Percentiles rank a stretch among this genome's conserved stretches.
phyloP scores from a whole-genome alignment of 1,140 invertebrate species.

The Vanessa tameamea region DNA sequence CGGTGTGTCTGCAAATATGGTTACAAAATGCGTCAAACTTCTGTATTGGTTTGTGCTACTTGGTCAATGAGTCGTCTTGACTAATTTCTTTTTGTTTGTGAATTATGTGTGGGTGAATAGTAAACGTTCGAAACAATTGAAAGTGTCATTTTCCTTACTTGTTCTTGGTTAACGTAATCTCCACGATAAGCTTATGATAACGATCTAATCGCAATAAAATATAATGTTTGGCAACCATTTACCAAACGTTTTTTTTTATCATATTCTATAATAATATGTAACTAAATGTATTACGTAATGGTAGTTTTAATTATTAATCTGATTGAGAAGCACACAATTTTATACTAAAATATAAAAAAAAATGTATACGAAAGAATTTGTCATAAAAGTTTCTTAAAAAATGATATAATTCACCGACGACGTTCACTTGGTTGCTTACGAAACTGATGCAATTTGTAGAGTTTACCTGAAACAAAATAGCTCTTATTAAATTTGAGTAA shows the following conservation, averaged over 20 bases:
- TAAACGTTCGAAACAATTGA: background rate
- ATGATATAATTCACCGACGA: background rate
- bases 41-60: slow-evolving; percentile 31
- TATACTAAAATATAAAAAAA: no score
- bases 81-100: background rate
- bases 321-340: no score
- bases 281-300: no score
- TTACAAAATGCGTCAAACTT: slow-evolving; percentile 56
- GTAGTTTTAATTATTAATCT: no score
- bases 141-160: background rate
- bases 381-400: no score
- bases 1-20: slow-evolving; percentile 53
- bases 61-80: slow-evolving; percentile 10
- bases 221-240: no score
- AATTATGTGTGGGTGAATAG: background rate
- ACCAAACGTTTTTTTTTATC: no score
- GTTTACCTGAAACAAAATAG: slow-evolving; percentile 10
- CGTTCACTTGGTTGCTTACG: background rate
- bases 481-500: background rate
- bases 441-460: background rate
- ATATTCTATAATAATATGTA: no score
- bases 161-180: background rate
- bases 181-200: background rate
- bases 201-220: background rate
- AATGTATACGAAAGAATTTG: no score